Base-by-base conservation (phyloP, 2,888 invertebrate species). In the Hirtodrosophila cameraria region DNA sequence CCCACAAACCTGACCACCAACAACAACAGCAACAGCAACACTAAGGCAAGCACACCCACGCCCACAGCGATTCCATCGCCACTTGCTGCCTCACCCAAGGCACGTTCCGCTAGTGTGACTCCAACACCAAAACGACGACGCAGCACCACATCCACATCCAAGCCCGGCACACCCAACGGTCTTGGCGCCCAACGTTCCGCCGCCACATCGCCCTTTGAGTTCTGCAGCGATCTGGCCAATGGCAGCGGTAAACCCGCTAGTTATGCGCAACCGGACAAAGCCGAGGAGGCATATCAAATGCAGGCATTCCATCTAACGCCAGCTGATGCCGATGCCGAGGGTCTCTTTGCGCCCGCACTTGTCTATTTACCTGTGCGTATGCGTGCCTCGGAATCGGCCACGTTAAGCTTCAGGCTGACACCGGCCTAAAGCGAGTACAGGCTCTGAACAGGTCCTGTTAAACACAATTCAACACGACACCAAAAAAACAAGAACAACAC, bases 341-440 rank as follows among this genome's bases (percentile, higher is more conserved):
- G 63, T 83, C 94, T 94, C 90, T 96, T 97, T 91, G 94, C 97
- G 88, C 96, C 98, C 76, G 97, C 97, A 86, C 93, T 98, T 87
- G 97, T 98, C 91, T 97, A 97, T 92, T 94, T 98, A 92, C 98
- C 98, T 71, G 97, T 98, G 89, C 94, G 95, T 80, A 95, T 96
- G 89, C 95, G 90, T 94, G 96, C 91, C 94, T 95, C 95, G 89
- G 94, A 95, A 89, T 95, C 96, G 81, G 93, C 97, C 86, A 97
- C 97, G 83, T 95, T 97, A 88, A 97, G 97, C 91, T 97, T 98
- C 90, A 97, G 95, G 90, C 94, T 98, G 85, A 97, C 97, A 90
- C 98, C 98, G 88, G 96, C 97, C 93, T 97, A 95, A 92, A n/a
- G 43, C n/a, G n/a, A 11, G 12, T 9, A 20, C 11, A 41, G 33